phyloP scores from a whole-genome alignment of 2,797 vertebrate species.

The Heteromormyrus szaboi region DNA sequence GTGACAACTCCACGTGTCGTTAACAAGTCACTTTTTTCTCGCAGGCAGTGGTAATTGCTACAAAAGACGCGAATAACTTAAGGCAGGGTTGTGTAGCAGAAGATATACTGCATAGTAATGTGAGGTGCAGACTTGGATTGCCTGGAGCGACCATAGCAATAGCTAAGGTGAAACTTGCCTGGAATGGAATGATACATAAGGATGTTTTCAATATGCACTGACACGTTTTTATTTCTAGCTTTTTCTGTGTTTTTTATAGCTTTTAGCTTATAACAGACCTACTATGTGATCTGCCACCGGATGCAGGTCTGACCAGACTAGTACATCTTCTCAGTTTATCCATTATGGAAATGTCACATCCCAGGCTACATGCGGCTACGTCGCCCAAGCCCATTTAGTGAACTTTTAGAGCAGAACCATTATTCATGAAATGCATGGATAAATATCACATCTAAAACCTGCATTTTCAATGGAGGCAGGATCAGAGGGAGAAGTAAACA shows the following conservation, averaged over 20 bases:
- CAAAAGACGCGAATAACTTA: neutral
- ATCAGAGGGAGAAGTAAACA: neutral
- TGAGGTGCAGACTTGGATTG: neutral
- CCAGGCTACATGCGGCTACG: neutral
- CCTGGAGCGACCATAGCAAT: neutral
- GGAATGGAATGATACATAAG: neutral
- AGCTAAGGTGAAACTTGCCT: neutral
- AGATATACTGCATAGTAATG: neutral
- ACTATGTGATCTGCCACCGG: neutral
- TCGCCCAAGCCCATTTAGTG: neutral
- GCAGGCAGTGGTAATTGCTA: neutral
- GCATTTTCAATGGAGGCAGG: slow-evolving; percentile 12
- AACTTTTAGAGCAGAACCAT: slow-evolving; percentile 2
- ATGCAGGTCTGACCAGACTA: neutral
- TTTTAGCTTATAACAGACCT: neutral
- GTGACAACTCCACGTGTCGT: neutral
- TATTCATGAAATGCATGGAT: slow-evolving; percentile 27
- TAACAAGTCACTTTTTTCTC: neutral
- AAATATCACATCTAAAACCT: slow-evolving; percentile 22
- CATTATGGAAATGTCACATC: slow-evolving; percentile 4
- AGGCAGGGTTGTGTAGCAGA: neutral
- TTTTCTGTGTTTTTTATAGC: neutral
- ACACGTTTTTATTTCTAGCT: neutral
- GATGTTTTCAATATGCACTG: neutral
- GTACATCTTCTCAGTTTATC: neutral